Conservation (phyloP, 1,140 invertebrate species). For the Drosophila micromelanica region DNA sequence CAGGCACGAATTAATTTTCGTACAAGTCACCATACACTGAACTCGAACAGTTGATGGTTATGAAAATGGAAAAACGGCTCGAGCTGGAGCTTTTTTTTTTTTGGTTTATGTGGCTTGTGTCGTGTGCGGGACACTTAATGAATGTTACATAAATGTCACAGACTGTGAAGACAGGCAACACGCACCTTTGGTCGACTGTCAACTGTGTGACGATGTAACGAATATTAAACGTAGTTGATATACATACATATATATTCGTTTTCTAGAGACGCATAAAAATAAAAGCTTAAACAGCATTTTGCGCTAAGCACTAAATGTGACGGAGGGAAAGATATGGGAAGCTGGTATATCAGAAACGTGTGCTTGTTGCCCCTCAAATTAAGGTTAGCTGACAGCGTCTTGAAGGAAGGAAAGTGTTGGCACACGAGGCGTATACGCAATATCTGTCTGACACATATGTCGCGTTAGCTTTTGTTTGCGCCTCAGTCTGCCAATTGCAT, state of each 20-base stretch:
- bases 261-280: slow-evolving; percentile 28
- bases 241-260: neutral
- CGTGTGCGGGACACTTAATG: slow-evolving; percentile 43
- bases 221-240: slow-evolving; percentile 53
- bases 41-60: slow-evolving; percentile 2
- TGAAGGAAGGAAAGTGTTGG: slow-evolving; percentile 38
- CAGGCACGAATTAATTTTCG: slow-evolving; percentile 22
- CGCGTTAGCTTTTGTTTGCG: slow-evolving; percentile 14
- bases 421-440: slow-evolving; percentile 62
- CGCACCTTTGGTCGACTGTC: slow-evolving; percentile 41
- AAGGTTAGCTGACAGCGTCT: slow-evolving; percentile 5
- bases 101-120: no score
- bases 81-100: neutral
- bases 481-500: slow-evolving; percentile 68
- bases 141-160: slow-evolving; percentile 70
- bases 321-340: slow-evolving; percentile 6
- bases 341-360: slow-evolving; percentile 8
- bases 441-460: slow-evolving; percentile 23
- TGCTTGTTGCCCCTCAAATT: slow-evolving; percentile 22
- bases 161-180: slow-evolving; percentile 35
- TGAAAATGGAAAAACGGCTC: slow-evolving; percentile 2
- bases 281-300: slow-evolving; percentile 50
- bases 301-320: slow-evolving; percentile 58
- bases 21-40: neutral
- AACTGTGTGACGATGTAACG: slow-evolving; percentile 18